A percentile compares a stretch with the other conserved stretches of the same genome.
phyloP scores from a whole-genome alignment of 2,888 invertebrate species.

The Drosophila siamana region DNA sequence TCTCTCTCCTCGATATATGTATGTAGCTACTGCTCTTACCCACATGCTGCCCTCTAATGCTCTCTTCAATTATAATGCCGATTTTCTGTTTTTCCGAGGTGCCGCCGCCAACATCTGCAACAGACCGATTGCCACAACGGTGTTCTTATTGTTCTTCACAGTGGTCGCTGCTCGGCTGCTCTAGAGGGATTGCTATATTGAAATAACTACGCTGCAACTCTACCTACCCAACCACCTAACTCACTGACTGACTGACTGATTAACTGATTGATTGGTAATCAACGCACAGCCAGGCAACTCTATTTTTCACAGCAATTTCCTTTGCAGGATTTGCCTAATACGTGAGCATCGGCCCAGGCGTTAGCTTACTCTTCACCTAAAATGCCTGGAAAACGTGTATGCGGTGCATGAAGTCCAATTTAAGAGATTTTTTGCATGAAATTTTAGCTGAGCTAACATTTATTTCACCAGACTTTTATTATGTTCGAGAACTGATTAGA shows the following conservation, averaged over 20 bases:
- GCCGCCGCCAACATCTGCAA: slow-evolving; percentile 40
- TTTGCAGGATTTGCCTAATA: background rate
- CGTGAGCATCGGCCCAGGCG: background rate
- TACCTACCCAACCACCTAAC: background rate
- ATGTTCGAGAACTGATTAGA: too few relatives aligned
- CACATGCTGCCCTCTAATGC: slow-evolving; percentile 42
- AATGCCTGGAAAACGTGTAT: background rate
- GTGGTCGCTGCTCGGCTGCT: slow-evolving; percentile 19
- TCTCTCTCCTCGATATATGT: slow-evolving; percentile 13
- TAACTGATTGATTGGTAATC: slow-evolving; percentile 1
- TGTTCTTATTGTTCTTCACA: slow-evolving; percentile 22
- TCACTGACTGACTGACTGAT: slow-evolving; percentile 7
- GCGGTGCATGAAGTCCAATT: background rate
- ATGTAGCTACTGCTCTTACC: background rate
- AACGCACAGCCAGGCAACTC: background rate
- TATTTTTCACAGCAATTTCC: background rate
- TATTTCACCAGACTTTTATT: too few relatives aligned
- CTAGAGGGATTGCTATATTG: background rate
- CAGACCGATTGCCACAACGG: slow-evolving; percentile 32
- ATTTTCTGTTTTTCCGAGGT: slow-evolving; percentile 48
- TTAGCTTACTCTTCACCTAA: background rate
- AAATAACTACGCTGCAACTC: background rate
- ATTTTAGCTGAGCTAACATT: too few relatives aligned
- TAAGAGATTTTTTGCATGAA: too few relatives aligned
- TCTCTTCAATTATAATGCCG: slow-evolving; percentile 61